Evolutionary conservation across 2,797 vertebrate species (phyloP).

Genomic region (Enteromius afrohamiltoni): DNA sequence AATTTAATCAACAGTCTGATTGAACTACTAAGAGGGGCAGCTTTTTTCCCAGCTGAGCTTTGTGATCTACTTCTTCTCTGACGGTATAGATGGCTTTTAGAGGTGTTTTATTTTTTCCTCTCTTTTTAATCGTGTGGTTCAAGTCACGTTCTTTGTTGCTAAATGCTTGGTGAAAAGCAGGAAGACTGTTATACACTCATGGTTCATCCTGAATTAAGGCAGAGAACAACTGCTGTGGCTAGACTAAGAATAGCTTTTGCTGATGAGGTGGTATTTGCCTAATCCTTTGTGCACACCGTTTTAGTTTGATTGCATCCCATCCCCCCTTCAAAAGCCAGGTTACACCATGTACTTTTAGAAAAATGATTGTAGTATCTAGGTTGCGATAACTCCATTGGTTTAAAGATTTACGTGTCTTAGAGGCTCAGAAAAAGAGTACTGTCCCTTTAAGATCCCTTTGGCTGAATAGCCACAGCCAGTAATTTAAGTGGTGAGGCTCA

Average conservation of each 20-base stretch:
- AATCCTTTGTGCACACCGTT: conserved; percentile 51
- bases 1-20: neutral
- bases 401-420: neutral
- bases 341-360: neutral
- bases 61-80: neutral
- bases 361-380: neutral
- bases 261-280: conserved; percentile 54
- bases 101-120: neutral
- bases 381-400: neutral
- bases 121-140: neutral
- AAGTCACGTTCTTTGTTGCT: neutral
- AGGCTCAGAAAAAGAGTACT: neutral
- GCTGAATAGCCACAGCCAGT: conserved; percentile 23
- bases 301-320: conserved; percentile 26
- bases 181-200: conserved; percentile 14
- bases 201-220: conserved; percentile 33
- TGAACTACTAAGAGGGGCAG: neutral
- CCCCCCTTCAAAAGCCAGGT: neutral
- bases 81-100: neutral
- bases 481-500: conserved; percentile 46
- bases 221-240: conserved; percentile 51
- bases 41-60: neutral
- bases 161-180: conserved; percentile 15
- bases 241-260: conserved; percentile 58
- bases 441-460: conserved; percentile 35